Evolutionary conservation across 2,797 vertebrate species (phyloP).

Genomic region (Pogoniulus pusillus): DNA sequence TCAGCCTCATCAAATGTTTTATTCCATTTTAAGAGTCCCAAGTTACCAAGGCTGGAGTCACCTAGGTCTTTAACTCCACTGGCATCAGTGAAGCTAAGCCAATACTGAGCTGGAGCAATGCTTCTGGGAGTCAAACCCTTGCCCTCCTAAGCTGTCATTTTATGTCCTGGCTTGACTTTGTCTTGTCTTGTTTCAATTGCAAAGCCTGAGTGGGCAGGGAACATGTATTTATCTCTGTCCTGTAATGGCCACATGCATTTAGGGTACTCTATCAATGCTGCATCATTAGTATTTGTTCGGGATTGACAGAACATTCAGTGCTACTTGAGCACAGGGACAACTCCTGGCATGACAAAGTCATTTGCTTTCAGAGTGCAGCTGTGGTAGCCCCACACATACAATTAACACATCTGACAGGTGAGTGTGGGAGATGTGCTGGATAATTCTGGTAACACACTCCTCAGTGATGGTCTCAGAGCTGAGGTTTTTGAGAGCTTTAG

Average conservation of each 20-base stretch:
- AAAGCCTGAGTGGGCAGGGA: slow-evolving; percentile 11
- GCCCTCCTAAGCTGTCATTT: slow-evolving; percentile 25
- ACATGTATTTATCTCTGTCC: slow-evolving; percentile 41
- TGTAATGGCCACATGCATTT: neutral
- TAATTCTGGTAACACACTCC: too few species aligned
- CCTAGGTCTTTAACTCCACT: neutral
- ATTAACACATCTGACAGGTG: neutral
- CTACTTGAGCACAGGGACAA: neutral
- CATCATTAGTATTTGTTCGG: neutral
- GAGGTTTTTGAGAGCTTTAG: neutral
- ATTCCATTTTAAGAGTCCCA: neutral
- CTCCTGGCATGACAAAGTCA: neutral
- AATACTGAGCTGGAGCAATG: neutral
- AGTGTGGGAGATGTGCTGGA: neutral
- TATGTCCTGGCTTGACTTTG: slow-evolving; percentile 37
- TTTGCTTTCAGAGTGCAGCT: neutral
- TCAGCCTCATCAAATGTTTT: neutral
- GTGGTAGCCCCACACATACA: neutral
- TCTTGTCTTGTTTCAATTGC: slow-evolving; percentile 1
- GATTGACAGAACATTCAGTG: slow-evolving; percentile 28
- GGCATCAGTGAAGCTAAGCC: neutral
- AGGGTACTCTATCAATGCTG: neutral
- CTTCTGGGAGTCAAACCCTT: neutral
- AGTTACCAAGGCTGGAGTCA: neutral
- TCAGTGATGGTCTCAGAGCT: neutral